Evolutionary conservation across 2,888 invertebrate genomes (phyloP), one percentile per base, ranked within the genome.

Genomic region (Chorisops tibialis): DNA sequence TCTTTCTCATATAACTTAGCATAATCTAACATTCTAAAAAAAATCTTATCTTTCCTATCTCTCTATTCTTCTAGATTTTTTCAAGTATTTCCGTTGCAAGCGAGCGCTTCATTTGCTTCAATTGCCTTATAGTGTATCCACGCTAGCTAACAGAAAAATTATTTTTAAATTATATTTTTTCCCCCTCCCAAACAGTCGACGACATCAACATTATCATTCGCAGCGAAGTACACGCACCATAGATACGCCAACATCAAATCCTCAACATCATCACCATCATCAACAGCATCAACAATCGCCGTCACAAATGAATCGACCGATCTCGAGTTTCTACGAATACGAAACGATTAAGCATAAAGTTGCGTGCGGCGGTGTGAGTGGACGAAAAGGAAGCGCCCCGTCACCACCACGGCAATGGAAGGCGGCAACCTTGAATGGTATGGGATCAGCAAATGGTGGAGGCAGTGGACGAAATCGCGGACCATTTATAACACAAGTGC

Each of bases 281-380:
- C 43, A 43, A 56, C 56, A 56, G 43, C 43, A 18, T n/a, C 49
- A 80, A 78, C 70, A 83, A 81, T 78, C 83, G 83, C 75, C 83
- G 83, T 79, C 83, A 67, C 81, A 81, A 68, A 61, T 47, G 43
- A 49, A 24, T 54, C 81, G 91, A 16, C 91, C 91, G 4, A 85
- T 87, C 65, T 91, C 91, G 64, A 91, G 89, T 78, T 91, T 87
- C 78, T 91, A 90, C 77, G 91, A 92, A 76, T 91, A 91, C 76
- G 91, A 91, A 75, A 88, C 85, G 68, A 86, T 89, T 35, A 88
- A 88, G 68, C 82, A 87, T 21, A 82, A 82, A 67, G 81, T 79
- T 72, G 84, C 73, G 77, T 79, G 72, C 75, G 75, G 71, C 68
- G 66, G 61, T 66, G 61, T 63, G 56, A 47, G 43, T 6, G 30